phyloP scores from a whole-genome alignment of 2,113 vertebrate species.

The Cricetomys ansorgei region DNA sequence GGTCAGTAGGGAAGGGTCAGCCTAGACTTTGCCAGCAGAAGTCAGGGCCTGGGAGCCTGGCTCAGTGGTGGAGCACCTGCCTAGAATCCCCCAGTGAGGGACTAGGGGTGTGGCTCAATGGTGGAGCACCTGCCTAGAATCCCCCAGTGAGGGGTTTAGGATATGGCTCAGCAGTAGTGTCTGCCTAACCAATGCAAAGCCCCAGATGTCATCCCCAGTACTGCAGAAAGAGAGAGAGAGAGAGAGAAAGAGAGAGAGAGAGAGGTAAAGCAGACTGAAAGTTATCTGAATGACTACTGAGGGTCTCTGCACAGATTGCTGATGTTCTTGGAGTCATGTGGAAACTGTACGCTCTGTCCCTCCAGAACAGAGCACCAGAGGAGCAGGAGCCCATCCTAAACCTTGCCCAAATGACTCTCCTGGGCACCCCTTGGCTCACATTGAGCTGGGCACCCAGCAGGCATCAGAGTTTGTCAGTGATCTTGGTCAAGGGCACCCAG shows the following conservation, averaged over 20 bases:
- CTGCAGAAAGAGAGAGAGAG: neutral
- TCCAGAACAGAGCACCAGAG: neutral
- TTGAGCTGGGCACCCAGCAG: neutral
- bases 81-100: neutral
- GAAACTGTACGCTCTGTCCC: neutral
- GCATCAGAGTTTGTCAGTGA: neutral
- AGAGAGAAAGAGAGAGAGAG: too few relatives aligned
- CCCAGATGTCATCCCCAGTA: neutral
- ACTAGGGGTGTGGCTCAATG: neutral
- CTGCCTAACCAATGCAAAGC: neutral
- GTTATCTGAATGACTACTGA: neutral
- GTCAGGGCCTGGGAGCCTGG: neutral
- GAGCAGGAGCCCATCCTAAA: neutral
- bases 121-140: neutral
- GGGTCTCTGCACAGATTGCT: neutral
- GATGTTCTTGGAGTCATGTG: neutral
- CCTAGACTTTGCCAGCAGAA: neutral
- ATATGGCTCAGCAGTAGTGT: neutral
- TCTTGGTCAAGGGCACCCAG: neutral
- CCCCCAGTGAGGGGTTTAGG: neutral
- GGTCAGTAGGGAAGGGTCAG: neutral
- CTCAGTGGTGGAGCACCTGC: too few relatives aligned
- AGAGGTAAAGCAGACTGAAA: too few relatives aligned
- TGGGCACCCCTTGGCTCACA: neutral
- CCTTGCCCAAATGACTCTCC: neutral